Evolutionary conservation across 23 tunicate species (phyloP).

Genomic region (Botrylloides violaceus): DNA sequence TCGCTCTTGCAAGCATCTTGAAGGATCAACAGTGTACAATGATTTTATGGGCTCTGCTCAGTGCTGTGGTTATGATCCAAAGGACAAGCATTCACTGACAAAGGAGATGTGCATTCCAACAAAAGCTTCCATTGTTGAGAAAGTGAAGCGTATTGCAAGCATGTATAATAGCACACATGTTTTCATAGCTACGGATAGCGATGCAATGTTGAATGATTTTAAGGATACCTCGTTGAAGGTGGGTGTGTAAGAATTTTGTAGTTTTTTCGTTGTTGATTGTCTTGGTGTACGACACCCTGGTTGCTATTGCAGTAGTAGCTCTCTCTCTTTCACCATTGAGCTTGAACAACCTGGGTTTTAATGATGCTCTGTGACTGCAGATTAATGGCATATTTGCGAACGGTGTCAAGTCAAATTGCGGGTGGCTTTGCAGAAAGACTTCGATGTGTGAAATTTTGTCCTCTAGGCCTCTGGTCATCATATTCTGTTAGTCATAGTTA

Average conservation of each 20-base stretch:
- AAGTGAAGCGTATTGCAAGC: conserved; percentile 27
- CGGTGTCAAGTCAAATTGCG: no score
- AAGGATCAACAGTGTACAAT: conserved; percentile 20
- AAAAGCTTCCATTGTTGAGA: conserved; percentile 14
- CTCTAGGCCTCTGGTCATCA: no score
- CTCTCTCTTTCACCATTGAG: no score
- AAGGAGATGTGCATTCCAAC: conserved; percentile 80
- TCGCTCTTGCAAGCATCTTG: conserved; percentile 71
- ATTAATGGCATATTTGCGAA: no score
- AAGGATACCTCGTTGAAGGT: conserved; percentile 16
- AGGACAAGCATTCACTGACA: conserved; percentile 26
- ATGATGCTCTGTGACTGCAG: no score
- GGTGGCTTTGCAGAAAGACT: no score
- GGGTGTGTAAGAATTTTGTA: neutral
- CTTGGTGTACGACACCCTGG: no score
- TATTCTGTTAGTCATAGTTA: no score
- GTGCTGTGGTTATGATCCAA: conserved; percentile 38
- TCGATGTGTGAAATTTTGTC: no score
- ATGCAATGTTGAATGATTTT: conserved; percentile 10
- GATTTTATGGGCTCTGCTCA: conserved; percentile 92
- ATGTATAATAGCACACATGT: conserved; percentile 10
- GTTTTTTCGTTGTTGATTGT: neutral
- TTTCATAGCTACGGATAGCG: conserved; percentile 67
- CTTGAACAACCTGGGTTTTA: no score
- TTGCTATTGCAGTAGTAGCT: no score